Conservation (phyloP, 2,888 invertebrate genomes). For the Cremastinae sp. region DNA sequence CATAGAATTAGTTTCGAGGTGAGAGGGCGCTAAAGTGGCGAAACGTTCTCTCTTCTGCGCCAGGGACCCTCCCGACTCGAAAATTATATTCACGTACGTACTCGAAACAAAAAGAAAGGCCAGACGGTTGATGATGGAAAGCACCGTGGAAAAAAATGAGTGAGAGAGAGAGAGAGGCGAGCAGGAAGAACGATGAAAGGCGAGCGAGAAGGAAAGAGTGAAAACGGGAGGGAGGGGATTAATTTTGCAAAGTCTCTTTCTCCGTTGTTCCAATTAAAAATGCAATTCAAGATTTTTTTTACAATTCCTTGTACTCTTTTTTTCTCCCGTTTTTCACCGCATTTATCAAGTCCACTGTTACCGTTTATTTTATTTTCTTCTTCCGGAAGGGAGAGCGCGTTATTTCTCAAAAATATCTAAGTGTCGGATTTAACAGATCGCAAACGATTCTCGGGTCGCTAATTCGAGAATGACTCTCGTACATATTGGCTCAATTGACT, state of each 20-base stretch:
- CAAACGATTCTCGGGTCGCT: slow-evolving; percentile 17
- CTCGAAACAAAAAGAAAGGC: slow-evolving; percentile 33
- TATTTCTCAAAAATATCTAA: neutral
- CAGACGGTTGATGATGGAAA: slow-evolving; percentile 14
- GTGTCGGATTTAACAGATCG: slow-evolving; percentile 26
- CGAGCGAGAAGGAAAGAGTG: neutral
- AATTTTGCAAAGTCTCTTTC: slow-evolving; percentile 40
- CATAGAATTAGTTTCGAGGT: slow-evolving; percentile 28
- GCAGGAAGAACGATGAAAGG: slow-evolving; percentile 17
- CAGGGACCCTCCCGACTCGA: slow-evolving; percentile 2
- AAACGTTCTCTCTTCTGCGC: neutral
- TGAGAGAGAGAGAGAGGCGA: slow-evolving; percentile 4
- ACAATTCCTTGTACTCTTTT: slow-evolving; percentile 4
- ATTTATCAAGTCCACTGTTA: slow-evolving; percentile 26
- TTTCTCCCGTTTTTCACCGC: neutral
- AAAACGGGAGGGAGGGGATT: slow-evolving; percentile 15
- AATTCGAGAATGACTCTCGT: slow-evolving; percentile 11
- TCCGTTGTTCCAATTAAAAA: slow-evolving; percentile 41
- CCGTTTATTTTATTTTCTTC: slow-evolving; percentile 23
- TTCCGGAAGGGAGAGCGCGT: neutral
- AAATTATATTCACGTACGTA: slow-evolving; percentile 39
- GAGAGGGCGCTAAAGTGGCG: slow-evolving; percentile 19
- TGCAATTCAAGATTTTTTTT: slow-evolving; percentile 29
- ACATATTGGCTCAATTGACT: slow-evolving; percentile 17
- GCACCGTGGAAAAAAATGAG: no score